Evolutionary conservation across 2,113 vertebrate genomes (phyloP).

Genomic region (Podarcis cretensis): DNA sequence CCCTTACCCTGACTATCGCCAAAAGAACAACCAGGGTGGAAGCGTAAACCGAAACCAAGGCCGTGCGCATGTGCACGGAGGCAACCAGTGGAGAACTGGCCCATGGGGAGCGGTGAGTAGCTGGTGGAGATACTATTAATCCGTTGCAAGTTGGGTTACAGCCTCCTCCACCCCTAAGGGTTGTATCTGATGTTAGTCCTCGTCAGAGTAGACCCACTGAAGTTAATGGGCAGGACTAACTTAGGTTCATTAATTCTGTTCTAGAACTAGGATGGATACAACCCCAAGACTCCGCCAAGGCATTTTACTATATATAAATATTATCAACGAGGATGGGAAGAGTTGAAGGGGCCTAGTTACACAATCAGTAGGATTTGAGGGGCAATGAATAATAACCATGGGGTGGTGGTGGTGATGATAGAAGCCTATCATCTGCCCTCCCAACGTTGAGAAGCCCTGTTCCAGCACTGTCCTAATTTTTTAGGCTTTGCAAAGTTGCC

Average conservation of each 20-base stretch:
- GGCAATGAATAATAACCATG: neutral
- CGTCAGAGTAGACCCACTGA: too few species aligned
- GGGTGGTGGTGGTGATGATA: neutral
- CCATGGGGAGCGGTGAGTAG: conserved; percentile 97
- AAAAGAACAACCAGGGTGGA: conserved; percentile 72
- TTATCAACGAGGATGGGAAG: neutral
- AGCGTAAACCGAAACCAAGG: conserved; percentile 58
- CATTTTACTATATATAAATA: too few species aligned
- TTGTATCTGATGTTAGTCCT: too few species aligned
- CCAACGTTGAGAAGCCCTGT: neutral
- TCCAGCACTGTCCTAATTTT: too few species aligned
- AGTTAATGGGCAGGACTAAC: too few species aligned
- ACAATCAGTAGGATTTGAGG: neutral
- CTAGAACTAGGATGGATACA: too few species aligned
- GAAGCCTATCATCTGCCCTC: neutral
- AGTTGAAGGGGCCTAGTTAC: neutral
- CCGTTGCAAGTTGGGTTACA: neutral
- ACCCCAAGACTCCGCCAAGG: too few species aligned
- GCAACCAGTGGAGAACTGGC: conserved; percentile 94
- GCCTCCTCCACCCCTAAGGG: neutral
- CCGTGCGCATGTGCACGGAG: conserved; percentile 73
- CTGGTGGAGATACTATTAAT: neutral
- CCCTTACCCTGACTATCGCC: conserved; percentile 75
- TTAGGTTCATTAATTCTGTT: too few species aligned
- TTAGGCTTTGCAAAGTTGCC: neutral